Evolutionary conservation across 2,113 vertebrate species (phyloP), one percentile per base, ranked within the genome.

Genomic region (Halichoeres trimaculatus): DNA sequence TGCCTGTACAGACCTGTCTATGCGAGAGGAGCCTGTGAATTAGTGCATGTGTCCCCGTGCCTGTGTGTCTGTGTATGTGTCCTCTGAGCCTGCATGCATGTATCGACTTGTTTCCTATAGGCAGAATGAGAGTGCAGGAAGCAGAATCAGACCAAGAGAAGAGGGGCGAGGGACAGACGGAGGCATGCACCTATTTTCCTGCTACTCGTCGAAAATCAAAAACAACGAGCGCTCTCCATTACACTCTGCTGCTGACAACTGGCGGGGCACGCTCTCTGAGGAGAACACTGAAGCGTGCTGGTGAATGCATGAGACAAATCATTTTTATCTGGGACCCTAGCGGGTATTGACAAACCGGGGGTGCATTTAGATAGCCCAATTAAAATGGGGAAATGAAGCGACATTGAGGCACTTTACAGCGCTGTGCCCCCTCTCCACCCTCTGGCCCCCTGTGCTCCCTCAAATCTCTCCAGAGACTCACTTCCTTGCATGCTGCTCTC

Each of bases 341-440:
- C 73, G 92, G 92, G 92, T 93, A 93, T 93, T 88, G 92, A 92
- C 92, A 93, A 91, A 92, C 83, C 80, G 40, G 91, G 90, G 90
- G 93, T 94, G 92, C 93, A 94, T 94, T 94, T 94, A 95, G 91
- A 95, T 93, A 90, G 92, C 88, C 89, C 90, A 93, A 94, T 94
- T 94, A 95, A 93, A 93, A 91, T 8, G 80, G 76, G 91, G 91
- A 93, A 94, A 93, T 90, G 91, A 93, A 91, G 89, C 85, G 56
- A 80, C 83, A 81, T 85, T 76, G 87, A 91, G 83, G 80, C 85
- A 81, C 90, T 87, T 80, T 85, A 86, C 81, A 88, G 68, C 70
- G 34, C 54, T 22, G 80, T 74, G 83, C 53, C 84, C 84, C 68
- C 54, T 72, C 67, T 80, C 80, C 74, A 73, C 78, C 88, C 88